Evolutionary conservation across 1,140 invertebrate species (phyloP), one percentile per base, ranked within the genome.

Genomic region (Diorhabda sublineata): DNA sequence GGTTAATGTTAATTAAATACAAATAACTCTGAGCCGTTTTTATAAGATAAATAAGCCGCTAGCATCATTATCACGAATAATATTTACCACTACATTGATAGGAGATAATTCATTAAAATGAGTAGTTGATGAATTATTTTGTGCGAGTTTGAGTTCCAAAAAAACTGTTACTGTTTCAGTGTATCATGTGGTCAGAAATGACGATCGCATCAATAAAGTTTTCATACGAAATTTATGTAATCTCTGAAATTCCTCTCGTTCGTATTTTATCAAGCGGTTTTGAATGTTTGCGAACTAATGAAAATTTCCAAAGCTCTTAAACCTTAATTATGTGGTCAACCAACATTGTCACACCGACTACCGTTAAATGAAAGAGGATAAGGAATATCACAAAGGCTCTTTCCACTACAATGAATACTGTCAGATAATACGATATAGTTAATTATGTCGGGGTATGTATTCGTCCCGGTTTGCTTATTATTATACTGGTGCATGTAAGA

Each of bases 361-460:
- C 47, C 6, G 47, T 52, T 52, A 52, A 52, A 52, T 52, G 47
- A 52, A 52, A 52, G 6, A n/a, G 47, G 47, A 52, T n/a, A 52
- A 6, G 4, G n/a, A 8, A 52, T 8, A 52, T n/a, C 6, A 52
- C 47, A 52, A 52, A 52, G 47, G 47, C 47, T n/a, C 6, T 52
- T 52, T 52, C 47, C 47, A n/a, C 47, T 8, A 52, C 47, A 52
- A 52, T 52, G 47, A n/a, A n/a, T 52, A 52, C n/a, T 52, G 47
- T 52, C 47, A 52, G 47, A 52, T 52, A 52, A 52, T 52, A 52
- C 47, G n/a, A 52, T 52, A 52, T 52, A 52, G 47, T 52, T 52
- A 52, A 52, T 52, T 52, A 52, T 52, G 47, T 52, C 4, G n/a
- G 47, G n/a, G 47, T 8, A 52, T 52, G 6, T 52, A 52, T n/a